These are phyloP conservation scores for Clamator glandarius DNA, from an alignment of 2,797 vertebrate species.

Conservation along the genomic window DNA sequence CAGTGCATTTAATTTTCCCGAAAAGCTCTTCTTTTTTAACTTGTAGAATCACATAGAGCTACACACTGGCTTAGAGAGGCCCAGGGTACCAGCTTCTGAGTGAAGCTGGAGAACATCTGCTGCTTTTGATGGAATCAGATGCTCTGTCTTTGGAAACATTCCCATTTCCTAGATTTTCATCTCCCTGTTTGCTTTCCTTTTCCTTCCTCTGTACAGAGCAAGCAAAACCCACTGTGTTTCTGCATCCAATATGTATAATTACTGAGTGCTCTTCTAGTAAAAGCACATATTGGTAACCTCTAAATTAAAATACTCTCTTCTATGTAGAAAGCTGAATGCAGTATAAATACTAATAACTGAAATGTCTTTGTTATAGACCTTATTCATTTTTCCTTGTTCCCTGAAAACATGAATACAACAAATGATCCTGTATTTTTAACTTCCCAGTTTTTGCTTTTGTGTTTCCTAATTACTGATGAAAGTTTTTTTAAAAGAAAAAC, in stretches of 20 bases:
- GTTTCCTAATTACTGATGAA: background rate
- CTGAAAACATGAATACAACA: background rate
- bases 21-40: background rate
- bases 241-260: background rate
- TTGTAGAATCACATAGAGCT: background rate
- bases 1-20: background rate
- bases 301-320: background rate
- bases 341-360: background rate
- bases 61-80: background rate
- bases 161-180: background rate
- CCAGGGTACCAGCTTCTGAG: background rate
- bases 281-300: background rate
- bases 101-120: background rate
- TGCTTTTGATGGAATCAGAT: background rate
- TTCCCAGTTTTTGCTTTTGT: background rate
- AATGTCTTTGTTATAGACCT: background rate
- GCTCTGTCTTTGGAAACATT: background rate
- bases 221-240: background rate
- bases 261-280: background rate
- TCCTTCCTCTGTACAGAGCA: background rate
- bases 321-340: background rate
- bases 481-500: background rate
- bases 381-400: background rate
- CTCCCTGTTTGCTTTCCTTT: background rate
- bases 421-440: background rate